Evolutionary conservation across 2,888 invertebrate genomes (phyloP), one percentile per base, ranked within the genome.

Genomic region (Koerneria pararmatus): DNA sequence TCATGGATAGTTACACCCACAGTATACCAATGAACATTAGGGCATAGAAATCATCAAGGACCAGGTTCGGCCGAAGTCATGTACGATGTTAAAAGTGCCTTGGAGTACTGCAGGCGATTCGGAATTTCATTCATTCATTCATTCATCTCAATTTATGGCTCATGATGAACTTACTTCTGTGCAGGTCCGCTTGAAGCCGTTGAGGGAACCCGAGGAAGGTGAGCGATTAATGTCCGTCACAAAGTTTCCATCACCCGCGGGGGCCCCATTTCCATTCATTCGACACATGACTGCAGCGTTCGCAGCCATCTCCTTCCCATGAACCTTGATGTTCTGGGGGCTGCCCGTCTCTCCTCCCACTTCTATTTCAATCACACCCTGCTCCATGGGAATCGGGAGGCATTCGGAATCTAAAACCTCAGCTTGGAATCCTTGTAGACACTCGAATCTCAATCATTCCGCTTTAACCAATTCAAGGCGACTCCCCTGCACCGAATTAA

Each of bases 351-450:
- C 19, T 8, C 8, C 15, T 37, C 41, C 53, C n/a, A 61, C 31
- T 27, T 61, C 54, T 15, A 59, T 49, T 31, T 61, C 51, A 0
- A 6, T 46, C 34, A 31, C 51, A 2, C 41, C 60, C 22, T 32
- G 60, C 49, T n/a, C 48, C 22, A 65, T 65, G 15, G 71, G 71
- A 35, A 74, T 72, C 19, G 62, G 65, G 3, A 70, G 41, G 27
- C 66, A 66, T 27, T 68, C 69, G 5, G 54, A 31, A 11, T 68
- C 67, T 66, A 49, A 27, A 67, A 56, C 19, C 6, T n/a, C 19
- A 19, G 31, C 34, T 53, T 19, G 63, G 41, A 15, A 48, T 48
- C 22, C n/a, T n/a, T n/a, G n/a, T n/a, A n/a, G n/a, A n/a, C n/a
- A n/a, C n/a, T n/a, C n/a, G n/a, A n/a, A n/a, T n/a, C n/a, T n/a